Base-by-base conservation (phyloP, 2,888 invertebrate species). In the Netelia inedita region DNA sequence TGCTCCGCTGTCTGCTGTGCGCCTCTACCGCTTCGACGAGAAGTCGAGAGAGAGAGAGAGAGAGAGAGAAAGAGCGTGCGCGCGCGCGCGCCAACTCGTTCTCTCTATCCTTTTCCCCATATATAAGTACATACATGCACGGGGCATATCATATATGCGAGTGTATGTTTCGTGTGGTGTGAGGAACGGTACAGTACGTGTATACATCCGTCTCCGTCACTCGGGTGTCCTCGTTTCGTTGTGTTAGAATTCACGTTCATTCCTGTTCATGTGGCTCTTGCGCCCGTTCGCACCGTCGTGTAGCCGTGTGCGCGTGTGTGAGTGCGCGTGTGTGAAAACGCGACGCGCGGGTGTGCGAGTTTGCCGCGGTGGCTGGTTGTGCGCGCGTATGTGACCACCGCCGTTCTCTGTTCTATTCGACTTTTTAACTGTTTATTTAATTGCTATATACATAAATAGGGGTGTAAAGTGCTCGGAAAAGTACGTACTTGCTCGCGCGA, bases 361-460 rank as follows among this genome's bases (percentile, higher is more conserved):
- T 82, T 83, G 83, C 85, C 78, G 83, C 82, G 83, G 82, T 85
- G 83, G 83, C 85, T 85, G 80, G 82, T 76, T 85, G 83, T 85
- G 85, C 81, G 80, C 85, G 85, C 82, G 85, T 85, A 83, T 85
- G 83, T 85, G 83, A 78, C 80, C 66, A 80, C 83, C 83, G 74
- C 83, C 85, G 73, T 61, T 85, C 82, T 82, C 82, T 68, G 16
- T 79, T 85, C 69, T 72, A 75, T 75, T 75, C 66, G 59, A 85
- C 78, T 85, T 85, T 82, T 85, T 74, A 74, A 71, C 74, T 71
- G 79, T 85, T 85, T 81, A 79, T 85, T 85, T 74, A 43, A 46
- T 74, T 35, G 43, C 35, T 74, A 79, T 79, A 74, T 55, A 35
- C 59, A 28, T 69, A 23, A 43, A 78, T 28, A 14, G 53, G 53